A percentile compares a stretch with the other conserved stretches of the same genome.
phyloP scores from a whole-genome alignment of 2,888 invertebrate species.

The Pseudolycoriella hygida region DNA sequence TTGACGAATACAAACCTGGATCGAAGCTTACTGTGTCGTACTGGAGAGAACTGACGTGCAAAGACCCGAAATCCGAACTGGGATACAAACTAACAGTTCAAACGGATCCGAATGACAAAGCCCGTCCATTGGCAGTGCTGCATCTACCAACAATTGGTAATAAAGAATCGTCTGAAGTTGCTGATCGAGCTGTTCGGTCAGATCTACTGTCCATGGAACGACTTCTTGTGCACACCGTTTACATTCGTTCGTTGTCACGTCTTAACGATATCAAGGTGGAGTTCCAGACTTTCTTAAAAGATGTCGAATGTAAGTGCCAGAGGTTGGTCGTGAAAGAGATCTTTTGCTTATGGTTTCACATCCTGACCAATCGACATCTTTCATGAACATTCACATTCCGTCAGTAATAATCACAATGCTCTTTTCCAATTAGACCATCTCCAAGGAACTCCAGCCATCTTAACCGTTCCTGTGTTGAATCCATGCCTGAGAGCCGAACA shows the following conservation, averaged over 20 bases:
- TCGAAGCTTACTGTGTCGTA: conserved; percentile 83
- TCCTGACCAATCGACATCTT: too few species aligned
- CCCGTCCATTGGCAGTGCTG: conserved; percentile 52
- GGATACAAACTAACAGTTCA: conserved; percentile 80
- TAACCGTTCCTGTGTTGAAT: conserved; percentile 74
- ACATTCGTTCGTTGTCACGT: conserved; percentile 73
- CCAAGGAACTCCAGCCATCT: conserved; percentile 81
- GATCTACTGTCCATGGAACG: conserved; percentile 92
- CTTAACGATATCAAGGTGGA: conserved; percentile 61
- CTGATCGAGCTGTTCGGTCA: conserved; percentile 63
- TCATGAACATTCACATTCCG: too few species aligned
- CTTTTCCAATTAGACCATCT: conserved; percentile 59
- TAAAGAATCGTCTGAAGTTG: conserved; percentile 39
- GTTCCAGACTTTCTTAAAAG: conserved; percentile 35
- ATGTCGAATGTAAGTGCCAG: conserved; percentile 45
- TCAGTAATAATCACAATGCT: conserved; percentile 6
- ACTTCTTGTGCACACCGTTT: conserved; percentile 84
- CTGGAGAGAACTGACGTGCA: conserved; percentile 50
- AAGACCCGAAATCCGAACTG: conserved; percentile 65
- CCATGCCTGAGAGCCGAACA: conserved; percentile 87
- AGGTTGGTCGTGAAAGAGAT: too few species aligned
- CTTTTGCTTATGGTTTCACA: too few species aligned
- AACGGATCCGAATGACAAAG: conserved; percentile 66
- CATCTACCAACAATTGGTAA: conserved; percentile 38
- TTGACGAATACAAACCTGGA: conserved; percentile 82